Evolutionary conservation across 2,888 invertebrate species (phyloP).

Genomic region (Osmoderma eremita): DNA sequence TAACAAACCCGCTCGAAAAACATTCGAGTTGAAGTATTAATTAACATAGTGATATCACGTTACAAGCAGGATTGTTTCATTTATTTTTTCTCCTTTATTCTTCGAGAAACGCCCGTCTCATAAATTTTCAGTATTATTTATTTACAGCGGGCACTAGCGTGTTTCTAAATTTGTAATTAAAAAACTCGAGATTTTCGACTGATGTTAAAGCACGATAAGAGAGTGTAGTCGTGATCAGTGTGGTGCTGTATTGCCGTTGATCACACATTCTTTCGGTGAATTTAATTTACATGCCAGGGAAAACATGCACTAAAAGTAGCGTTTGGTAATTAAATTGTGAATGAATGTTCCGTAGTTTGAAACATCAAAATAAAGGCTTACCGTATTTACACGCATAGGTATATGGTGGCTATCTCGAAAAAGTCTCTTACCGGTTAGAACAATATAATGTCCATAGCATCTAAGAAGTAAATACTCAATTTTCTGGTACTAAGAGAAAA

Average conservation of each 20-base stretch:
- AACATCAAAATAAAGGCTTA: background rate
- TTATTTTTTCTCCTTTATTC: conserved; percentile 15
- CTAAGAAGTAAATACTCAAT: too few species aligned
- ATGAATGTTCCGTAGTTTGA: conserved; percentile 33
- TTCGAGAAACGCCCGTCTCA: conserved; percentile 36
- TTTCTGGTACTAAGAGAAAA: too few species aligned
- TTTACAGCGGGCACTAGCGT: conserved; percentile 34
- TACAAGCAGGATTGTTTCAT: conserved; percentile 40
- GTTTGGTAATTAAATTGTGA: conserved; percentile 36
- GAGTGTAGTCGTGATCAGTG: conserved; percentile 29
- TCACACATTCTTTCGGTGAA: conserved; percentile 36
- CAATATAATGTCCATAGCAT: too few species aligned
- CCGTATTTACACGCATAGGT: too few species aligned
- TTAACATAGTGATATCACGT: conserved; percentile 38
- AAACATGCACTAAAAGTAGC: conserved; percentile 37
- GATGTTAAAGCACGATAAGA: conserved; percentile 31
- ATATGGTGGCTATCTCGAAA: too few species aligned
- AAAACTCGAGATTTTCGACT: conserved; percentile 36
- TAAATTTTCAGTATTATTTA: conserved; percentile 42
- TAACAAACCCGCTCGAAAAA: conserved; percentile 21
- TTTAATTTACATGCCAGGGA: conserved; percentile 35
- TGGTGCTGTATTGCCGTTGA: conserved; percentile 31
- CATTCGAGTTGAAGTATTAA: conserved; percentile 39
- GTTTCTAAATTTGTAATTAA: conserved; percentile 39
- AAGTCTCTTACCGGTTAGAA: too few species aligned